Evolutionary conservation across 2,888 invertebrate genomes (phyloP).

Genomic region (Zaprionus bogoriensis): DNA sequence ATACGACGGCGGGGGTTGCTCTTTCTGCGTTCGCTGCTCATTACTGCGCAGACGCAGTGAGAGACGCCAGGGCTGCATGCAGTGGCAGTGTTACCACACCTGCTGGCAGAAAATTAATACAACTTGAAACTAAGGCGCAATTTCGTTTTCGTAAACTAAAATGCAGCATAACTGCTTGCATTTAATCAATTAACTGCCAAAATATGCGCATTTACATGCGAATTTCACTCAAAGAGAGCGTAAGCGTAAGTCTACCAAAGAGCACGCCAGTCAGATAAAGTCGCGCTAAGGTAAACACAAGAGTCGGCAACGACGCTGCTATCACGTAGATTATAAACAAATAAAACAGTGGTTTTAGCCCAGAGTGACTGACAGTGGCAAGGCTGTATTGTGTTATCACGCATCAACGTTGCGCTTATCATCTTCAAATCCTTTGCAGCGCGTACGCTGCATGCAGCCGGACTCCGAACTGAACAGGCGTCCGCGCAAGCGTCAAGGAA

Average conservation of each 20-base stretch:
- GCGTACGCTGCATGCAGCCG: constrained; percentile 81
- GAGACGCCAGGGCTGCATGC: constrained; percentile 42
- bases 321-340: constrained; percentile 76
- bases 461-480: constrained; percentile 78
- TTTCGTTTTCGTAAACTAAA: neutral
- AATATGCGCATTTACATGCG: neutral
- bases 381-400: constrained; percentile 11
- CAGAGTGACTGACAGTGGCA: constrained; percentile 62
- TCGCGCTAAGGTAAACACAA: constrained; percentile 40
- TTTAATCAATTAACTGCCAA: too few relatives aligned
- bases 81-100: constrained; percentile 39
- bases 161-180: neutral
- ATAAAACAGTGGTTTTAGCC: constrained; percentile 70
- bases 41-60: constrained; percentile 37
- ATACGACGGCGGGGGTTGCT: constrained; percentile 46
- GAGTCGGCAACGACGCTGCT: constrained; percentile 47
- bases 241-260: neutral
- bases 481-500: constrained; percentile 55
- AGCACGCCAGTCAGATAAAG: constrained; percentile 26
- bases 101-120: constrained; percentile 1
- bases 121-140: constrained; percentile 15
- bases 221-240: neutral
- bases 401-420: constrained; percentile 23
- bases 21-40: constrained; percentile 11
- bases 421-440: constrained; percentile 63